Conservation (phyloP, 2,797 vertebrate species). For the Tokudaia tokunoshimensis region DNA sequence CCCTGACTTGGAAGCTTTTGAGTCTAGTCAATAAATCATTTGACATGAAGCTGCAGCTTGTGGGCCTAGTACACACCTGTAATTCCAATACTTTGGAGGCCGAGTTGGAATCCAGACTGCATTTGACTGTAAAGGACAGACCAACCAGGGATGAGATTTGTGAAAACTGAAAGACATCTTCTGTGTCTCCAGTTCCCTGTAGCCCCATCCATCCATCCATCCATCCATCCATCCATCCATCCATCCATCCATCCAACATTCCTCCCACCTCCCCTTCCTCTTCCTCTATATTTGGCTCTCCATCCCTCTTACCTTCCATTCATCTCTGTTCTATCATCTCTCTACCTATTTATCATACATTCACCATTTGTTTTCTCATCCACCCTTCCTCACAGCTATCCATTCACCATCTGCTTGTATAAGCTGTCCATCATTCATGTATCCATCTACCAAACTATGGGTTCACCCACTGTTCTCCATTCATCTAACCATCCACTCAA, state of each 20-base stretch:
- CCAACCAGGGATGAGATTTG: neutral
- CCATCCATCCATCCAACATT: neutral
- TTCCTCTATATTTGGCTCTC: neutral
- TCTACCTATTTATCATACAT: neutral
- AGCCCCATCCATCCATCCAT: neutral
- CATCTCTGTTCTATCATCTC: neutral
- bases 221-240: neutral
- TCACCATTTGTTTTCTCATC: neutral
- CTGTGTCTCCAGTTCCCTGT: rapidly evolving
- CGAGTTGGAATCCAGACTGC: neutral
- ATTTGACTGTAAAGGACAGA: neutral
- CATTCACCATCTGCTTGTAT: neutral
- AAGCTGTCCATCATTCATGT: neutral
- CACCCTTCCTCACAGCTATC: neutral
- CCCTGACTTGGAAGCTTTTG: neutral
- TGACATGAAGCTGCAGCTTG: neutral
- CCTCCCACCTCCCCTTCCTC: too few relatives aligned
- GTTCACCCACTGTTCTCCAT: neutral
- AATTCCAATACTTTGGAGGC: neutral
- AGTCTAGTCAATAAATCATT: neutral
- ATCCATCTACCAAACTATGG: neutral
- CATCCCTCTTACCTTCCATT: neutral
- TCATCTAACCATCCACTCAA: neutral
- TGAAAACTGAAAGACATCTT: neutral
- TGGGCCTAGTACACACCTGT: neutral